Base-by-base conservation (phyloP, 2,797 vertebrate species). In the Mormyrops boulengeri region DNA sequence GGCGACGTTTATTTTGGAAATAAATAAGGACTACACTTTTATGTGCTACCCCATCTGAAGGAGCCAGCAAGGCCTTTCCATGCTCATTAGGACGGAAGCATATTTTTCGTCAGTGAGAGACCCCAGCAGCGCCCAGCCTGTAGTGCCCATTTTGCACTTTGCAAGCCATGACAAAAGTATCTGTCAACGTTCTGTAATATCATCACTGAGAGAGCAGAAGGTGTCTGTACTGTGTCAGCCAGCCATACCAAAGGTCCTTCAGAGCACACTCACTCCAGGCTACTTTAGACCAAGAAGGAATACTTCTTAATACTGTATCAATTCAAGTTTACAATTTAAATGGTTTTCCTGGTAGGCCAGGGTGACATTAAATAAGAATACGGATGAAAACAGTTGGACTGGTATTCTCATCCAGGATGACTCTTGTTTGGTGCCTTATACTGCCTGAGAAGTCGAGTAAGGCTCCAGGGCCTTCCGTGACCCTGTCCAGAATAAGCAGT, bases 1-100 rank as follows among this genome's bases (percentile, higher is more conserved):
- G 91, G 93, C 92, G 93, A 94, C 89, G 92, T 90, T 87, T 94
- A 95, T 95, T 93, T 90, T 92, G 91, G 89, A 91, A 92, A 30
- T 30, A 30, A 30, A 30, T 44, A 34, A 50, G 62, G 19, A 87
- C 91, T n/a, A 53, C 89, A 90, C 41, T 85, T 30, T 4, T 26
- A 22, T 26, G 8, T 73, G 50, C 44, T 66, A 38, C 14, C 47
- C 44, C 85, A n/a, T 53, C n/a, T 34, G 50, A 49, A 84, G 80
- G 41, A 22, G 55, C 86, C 53, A 50, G 87, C 91, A 92, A 90
- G 89, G 92, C 22, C 60, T 12, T 62, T 7, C 92, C 90, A 92
- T 92, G 91, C 86, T 90, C 91, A 92, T 93, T 90, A 92, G 89
- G 92, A 91, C 53, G 88, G 90, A 90, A 91, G 91, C 85, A 91